These are phyloP conservation scores for Heteromormyrus szaboi DNA, from an alignment of 2,797 vertebrate genomes.

Conservation along the genomic window DNA sequence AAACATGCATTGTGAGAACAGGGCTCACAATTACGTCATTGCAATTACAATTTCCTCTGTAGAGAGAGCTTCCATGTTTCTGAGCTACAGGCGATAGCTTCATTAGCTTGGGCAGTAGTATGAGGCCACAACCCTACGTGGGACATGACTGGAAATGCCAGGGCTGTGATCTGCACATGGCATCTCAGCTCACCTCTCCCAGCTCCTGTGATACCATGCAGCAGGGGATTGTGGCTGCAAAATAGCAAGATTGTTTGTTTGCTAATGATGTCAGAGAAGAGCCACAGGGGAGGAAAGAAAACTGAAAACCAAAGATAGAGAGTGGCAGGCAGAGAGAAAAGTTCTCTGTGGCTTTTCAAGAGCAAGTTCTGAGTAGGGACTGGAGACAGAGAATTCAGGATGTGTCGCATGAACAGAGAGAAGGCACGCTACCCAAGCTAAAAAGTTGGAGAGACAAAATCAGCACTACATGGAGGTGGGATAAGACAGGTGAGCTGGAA, in stretches of 20 bases:
- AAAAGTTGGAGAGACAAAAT: neutral
- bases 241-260: neutral
- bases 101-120: conserved; percentile 27
- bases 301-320: neutral
- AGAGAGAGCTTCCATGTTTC: conserved; percentile 26
- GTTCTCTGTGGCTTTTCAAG: neutral
- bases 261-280: neutral
- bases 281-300: neutral
- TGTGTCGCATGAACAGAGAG: neutral
- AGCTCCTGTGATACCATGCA: neutral
- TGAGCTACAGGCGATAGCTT: conserved; percentile 38
- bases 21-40: conserved; percentile 12
- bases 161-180: conserved; percentile 31
- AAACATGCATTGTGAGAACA: neutral
- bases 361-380: neutral
- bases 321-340: neutral
- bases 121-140: conserved; percentile 20
- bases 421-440: neutral
- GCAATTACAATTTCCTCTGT: conserved; percentile 25
- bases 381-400: neutral
- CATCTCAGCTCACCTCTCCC: neutral
- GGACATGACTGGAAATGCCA: conserved; percentile 34
- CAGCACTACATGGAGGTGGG: neutral
- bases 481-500: neutral
- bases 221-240: neutral